phyloP scores from a whole-genome alignment of 2,113 vertebrate species.

The Calidris pygmaea region DNA sequence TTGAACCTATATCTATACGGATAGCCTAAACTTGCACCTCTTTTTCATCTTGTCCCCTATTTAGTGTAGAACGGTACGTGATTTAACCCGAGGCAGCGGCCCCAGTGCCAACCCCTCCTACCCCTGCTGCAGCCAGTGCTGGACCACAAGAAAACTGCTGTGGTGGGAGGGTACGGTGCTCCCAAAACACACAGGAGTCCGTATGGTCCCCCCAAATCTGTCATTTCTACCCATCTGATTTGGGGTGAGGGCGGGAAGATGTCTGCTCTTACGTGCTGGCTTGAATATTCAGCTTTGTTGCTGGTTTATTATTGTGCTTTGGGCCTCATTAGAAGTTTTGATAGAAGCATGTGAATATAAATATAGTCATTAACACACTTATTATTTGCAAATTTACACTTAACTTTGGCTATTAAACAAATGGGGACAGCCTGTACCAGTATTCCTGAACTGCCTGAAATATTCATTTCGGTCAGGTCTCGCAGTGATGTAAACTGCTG shows the following conservation, averaged over 20 bases:
- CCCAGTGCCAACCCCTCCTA: not conserved
- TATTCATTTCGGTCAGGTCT: not conserved
- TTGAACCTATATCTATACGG: not conserved
- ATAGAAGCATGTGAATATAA: not conserved
- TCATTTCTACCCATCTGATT: not conserved
- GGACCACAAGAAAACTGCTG: not conserved
- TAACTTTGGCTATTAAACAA: conserved; percentile 27
- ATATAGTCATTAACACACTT: conserved; percentile 4
- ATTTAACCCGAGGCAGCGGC: not conserved
- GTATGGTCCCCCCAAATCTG: not conserved
- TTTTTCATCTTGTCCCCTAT: not conserved
- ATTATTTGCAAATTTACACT: conserved; percentile 45
- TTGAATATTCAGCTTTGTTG: not conserved
- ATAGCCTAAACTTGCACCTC: not conserved
- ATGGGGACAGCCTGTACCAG: conserved; percentile 6
- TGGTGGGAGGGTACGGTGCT: not conserved
- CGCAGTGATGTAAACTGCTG: not conserved
- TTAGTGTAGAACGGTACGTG: not conserved
- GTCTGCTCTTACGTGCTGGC: accelerated
- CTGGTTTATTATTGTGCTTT: not conserved
- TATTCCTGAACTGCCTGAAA: not conserved
- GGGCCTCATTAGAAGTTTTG: not conserved
- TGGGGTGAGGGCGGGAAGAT: not conserved
- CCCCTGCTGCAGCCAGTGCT: not conserved
- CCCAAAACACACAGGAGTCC: not conserved